phyloP scores from a whole-genome alignment of 1,140 invertebrate genomes.

The Papilio machaon region DNA sequence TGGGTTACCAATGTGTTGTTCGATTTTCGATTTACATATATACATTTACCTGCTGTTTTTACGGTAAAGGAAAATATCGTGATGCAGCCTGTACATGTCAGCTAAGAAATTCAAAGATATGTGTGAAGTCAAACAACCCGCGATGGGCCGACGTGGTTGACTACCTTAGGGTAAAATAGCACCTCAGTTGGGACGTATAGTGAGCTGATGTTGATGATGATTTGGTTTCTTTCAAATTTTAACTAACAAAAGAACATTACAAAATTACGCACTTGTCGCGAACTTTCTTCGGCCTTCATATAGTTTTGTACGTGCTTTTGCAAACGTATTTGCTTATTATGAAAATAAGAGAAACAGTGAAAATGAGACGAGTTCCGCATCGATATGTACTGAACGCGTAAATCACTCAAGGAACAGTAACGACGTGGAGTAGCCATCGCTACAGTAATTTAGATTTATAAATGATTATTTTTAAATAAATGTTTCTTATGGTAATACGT shows the following conservation, averaged over 20 bases:
- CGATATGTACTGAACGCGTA: not conserved
- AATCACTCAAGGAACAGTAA: not conserved
- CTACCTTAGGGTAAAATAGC: too few relatives aligned
- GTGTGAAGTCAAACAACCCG: too few relatives aligned
- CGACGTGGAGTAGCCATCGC: not conserved
- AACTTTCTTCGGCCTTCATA: not conserved
- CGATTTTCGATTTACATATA: too few relatives aligned
- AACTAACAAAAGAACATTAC: not conserved
- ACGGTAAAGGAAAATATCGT: too few relatives aligned
- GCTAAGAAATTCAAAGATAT: too few relatives aligned
- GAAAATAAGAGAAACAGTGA: constrained; percentile 23
- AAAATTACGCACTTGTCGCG: not conserved
- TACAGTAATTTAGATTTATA: not conserved
- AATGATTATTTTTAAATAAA: not conserved
- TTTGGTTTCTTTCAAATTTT: not conserved
- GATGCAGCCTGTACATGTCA: too few relatives aligned
- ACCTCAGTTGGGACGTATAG: too few relatives aligned
- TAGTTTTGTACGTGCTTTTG: not conserved
- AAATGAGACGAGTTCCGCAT: constrained; percentile 1
- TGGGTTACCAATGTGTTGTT: too few relatives aligned
- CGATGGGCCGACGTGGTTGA: too few relatives aligned
- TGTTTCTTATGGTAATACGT: not conserved
- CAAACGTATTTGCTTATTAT: constrained; percentile 1
- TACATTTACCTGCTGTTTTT: too few relatives aligned
- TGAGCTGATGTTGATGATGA: too few relatives aligned